These are phyloP conservation scores for Montipora foliosa DNA, from an alignment of 64 coral and sea anemone genomes.

Conservation along the genomic window DNA sequence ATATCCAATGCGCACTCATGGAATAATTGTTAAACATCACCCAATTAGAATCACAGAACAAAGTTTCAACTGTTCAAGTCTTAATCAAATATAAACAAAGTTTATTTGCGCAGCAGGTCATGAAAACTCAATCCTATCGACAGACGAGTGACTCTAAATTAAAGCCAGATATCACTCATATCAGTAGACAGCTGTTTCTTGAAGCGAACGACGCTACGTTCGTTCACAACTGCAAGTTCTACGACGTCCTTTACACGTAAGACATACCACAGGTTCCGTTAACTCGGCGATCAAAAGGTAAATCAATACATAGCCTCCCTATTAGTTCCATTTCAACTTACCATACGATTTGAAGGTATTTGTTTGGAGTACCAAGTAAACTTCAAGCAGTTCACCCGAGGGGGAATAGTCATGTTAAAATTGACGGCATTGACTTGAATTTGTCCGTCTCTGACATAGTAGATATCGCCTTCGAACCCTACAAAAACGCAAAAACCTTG, in stretches of 20 bases:
- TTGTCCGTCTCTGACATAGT: conserved; percentile 71
- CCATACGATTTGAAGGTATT: not conserved
- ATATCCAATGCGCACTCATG: too few relatives aligned
- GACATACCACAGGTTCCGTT: not conserved
- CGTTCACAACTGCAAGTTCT: too few relatives aligned
- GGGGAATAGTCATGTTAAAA: conserved; percentile 80
- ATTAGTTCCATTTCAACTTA: not conserved
- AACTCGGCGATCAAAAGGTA: not conserved
- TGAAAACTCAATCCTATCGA: not conserved
- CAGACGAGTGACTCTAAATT: not conserved
- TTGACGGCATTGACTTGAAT: conserved; percentile 75
- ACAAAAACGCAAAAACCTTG: not conserved
- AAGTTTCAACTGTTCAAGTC: not conserved
- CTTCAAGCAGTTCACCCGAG: conserved; percentile 63
- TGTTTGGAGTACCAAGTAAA: conserved; percentile 79
- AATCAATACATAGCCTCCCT: not conserved
- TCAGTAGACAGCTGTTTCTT: not conserved
- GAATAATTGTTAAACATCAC: not conserved
- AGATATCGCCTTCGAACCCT: conserved; percentile 78
- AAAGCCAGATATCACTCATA: not conserved
- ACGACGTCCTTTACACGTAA: too few relatives aligned
- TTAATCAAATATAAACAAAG: not conserved
- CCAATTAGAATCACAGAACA: not conserved
- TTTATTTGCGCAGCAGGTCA: not conserved
- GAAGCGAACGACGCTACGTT: not conserved